Conservation (phyloP, 23 tunicate species). For the Aplidium turbinatum region DNA sequence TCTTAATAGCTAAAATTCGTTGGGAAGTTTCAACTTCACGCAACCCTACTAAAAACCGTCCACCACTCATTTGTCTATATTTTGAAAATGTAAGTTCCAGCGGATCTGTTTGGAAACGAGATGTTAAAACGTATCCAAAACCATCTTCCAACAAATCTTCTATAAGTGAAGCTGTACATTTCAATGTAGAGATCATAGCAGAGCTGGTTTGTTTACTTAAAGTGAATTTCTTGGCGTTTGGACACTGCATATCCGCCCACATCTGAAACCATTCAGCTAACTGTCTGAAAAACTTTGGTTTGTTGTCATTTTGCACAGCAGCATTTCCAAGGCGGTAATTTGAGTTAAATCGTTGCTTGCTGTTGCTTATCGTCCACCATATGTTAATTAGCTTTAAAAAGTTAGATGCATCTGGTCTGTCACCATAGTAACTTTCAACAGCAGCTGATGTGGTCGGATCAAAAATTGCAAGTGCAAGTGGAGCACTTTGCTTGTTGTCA, state of each 20-base stretch:
- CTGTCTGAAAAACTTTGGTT: constrained; percentile 4
- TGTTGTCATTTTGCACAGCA: neutral
- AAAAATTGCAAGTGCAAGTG: constrained; percentile 6
- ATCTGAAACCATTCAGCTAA: neutral
- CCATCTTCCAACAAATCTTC: constrained; percentile 7
- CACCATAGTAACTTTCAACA: constrained; percentile 5
- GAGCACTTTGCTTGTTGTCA: constrained; percentile 10
- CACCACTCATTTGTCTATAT: neutral
- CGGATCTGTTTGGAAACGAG: constrained; percentile 5
- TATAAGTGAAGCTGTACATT: constrained; percentile 10
- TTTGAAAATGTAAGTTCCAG: neutral
- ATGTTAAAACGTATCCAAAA: neutral
- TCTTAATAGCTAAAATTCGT: neutral
- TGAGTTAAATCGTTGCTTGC: constrained; percentile 17
- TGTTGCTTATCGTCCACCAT: constrained; percentile 6
- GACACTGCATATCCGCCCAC: neutral
- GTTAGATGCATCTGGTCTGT: neutral
- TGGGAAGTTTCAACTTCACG: neutral
- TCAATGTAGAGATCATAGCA: neutral
- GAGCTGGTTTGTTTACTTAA: neutral
- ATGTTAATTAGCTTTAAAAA: constrained; percentile 3
- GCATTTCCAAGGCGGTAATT: constrained; percentile 2
- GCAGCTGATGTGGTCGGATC: constrained; percentile 15
- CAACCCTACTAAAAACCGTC: constrained; percentile 5
- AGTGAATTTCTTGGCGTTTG: neutral